Base-by-base conservation (phyloP, 1,140 invertebrate species). In the Scaptomyza graminum region DNA sequence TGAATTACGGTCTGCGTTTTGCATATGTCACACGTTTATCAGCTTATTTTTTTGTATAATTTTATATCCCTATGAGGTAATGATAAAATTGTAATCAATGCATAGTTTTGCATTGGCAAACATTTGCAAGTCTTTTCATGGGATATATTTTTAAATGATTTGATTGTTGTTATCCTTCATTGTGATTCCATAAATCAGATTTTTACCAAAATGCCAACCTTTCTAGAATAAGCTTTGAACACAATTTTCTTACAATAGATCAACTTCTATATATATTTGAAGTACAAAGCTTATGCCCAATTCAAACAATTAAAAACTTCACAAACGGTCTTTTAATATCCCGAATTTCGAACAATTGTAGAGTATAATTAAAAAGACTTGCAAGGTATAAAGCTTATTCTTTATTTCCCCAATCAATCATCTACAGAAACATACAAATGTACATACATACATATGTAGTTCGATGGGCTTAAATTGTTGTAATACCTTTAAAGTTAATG, bases 401-500 rank as follows among this genome's bases (percentile, higher is more conserved):
- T 9, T 41, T 43, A 8, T 7, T 22, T 22, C 18, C 18, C 18
- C 25, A 61, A 34, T 41, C 34, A 16, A 60, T 60, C n/a, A 46
- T 28, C n/a, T 54, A 39, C 37, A 61, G 43, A 28, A n/a, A 49
- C 54, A 39, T 47, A 61, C 50, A 28, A n/a, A 49, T 13, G 41
- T 15, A 49, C 31, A 34, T 41, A 18, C 31, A 34, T 41, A 18
- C 1, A 22, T 41, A 51, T 41, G 31, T 65, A 63, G 41, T 39
- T 25, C 11, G 15, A 9, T 49, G 7, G 13, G 25, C 22, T 55
- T 66, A 28, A 43, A 39, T 65, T 72, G 37, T 55, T 75, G 68
- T 60, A 71, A 68, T 60, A 43, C 8, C 61, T 54, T 37, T 43
- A 44, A 56, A 74, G 72, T 75, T 75, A 75, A 75, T 77, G 75